phyloP scores from a whole-genome alignment of 2,888 invertebrate genomes.

The Hemithea aestivaria region DNA sequence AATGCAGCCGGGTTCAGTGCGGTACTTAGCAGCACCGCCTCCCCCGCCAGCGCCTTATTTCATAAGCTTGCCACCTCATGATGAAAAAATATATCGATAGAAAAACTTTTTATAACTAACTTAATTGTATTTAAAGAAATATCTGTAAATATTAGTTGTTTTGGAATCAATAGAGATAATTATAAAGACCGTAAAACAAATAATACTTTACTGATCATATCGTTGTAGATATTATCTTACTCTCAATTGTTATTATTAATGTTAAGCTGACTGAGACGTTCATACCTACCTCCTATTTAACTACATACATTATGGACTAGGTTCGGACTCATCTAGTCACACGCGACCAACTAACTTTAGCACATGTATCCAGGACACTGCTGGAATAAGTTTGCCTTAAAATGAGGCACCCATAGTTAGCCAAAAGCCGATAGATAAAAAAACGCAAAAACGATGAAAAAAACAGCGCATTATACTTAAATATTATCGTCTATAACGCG shows the following conservation, averaged over 20 bases:
- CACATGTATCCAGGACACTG: too few relatives aligned
- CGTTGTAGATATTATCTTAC: slow-evolving; percentile 51
- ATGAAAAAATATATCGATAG: slow-evolving; percentile 83
- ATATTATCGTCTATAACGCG: too few relatives aligned
- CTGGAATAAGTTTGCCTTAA: too few relatives aligned
- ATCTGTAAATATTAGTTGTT: slow-evolving; percentile 46
- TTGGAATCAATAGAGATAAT: slow-evolving; percentile 36
- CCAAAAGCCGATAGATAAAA: too few relatives aligned
- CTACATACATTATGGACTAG: slow-evolving; percentile 26
- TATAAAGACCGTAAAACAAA: slow-evolving; percentile 10
- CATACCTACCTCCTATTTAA: slow-evolving; percentile 19
- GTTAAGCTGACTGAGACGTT: slow-evolving; percentile 12
- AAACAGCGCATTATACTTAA: too few relatives aligned
- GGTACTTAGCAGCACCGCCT: slow-evolving; percentile 80
- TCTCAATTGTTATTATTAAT: slow-evolving; percentile 12
- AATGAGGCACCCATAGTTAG: too few relatives aligned
- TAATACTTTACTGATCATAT: slow-evolving; percentile 31
- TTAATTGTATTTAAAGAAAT: slow-evolving; percentile 16
- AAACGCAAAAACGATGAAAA: too few relatives aligned
- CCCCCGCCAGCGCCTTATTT: slow-evolving; percentile 82
- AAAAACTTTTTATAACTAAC: slow-evolving; percentile 1
- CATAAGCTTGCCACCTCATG: slow-evolving; percentile 80
- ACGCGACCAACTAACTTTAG: slow-evolving; percentile 28
- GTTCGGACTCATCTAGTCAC: slow-evolving; percentile 39
- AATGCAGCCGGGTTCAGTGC: slow-evolving; percentile 74